Conservation (phyloP, 2,888 invertebrate species). For the Coleophora deauratella region DNA sequence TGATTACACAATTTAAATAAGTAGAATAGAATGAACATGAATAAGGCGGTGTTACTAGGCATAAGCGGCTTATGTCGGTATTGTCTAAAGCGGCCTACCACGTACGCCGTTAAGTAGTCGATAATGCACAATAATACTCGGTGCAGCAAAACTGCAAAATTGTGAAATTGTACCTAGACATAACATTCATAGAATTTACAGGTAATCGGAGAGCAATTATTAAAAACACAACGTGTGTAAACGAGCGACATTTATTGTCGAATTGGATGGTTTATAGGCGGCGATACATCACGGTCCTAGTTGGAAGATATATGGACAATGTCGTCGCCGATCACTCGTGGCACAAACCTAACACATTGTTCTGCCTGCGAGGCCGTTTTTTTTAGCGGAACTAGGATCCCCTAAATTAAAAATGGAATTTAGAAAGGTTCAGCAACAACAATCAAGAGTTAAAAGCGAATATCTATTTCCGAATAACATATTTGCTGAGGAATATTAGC, state of each 20-base stretch:
- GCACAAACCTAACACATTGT: slow-evolving; percentile 28
- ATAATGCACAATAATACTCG: slow-evolving; percentile 12
- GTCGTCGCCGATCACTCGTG: slow-evolving; percentile 38
- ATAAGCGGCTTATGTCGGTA: slow-evolving; percentile 14
- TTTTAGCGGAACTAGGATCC: neutral
- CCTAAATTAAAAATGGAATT: too few species aligned
- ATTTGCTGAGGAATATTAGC: too few species aligned
- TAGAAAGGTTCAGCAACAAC: too few species aligned
- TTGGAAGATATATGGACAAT: slow-evolving; percentile 47
- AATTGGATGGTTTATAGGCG: slow-evolving; percentile 32
- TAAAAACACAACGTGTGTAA: slow-evolving; percentile 23
- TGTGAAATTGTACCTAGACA: neutral
- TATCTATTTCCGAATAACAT: too few species aligned
- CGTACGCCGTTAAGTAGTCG: slow-evolving; percentile 9
- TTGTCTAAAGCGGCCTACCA: slow-evolving; percentile 12
- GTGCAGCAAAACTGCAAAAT: slow-evolving; percentile 3
- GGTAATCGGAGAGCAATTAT: slow-evolving; percentile 11
- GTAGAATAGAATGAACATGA: neutral
- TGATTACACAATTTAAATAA: slow-evolving; percentile 15
- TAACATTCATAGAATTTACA: too few species aligned
- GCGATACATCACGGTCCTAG: slow-evolving; percentile 44
- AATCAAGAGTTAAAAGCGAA: too few species aligned
- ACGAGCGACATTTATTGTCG: too few species aligned
- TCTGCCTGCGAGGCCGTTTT: slow-evolving; percentile 11
- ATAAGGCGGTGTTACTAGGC: slow-evolving; percentile 9